Base-by-base conservation (phyloP, 2,888 invertebrate genomes). In the Invenusta paracnida region DNA sequence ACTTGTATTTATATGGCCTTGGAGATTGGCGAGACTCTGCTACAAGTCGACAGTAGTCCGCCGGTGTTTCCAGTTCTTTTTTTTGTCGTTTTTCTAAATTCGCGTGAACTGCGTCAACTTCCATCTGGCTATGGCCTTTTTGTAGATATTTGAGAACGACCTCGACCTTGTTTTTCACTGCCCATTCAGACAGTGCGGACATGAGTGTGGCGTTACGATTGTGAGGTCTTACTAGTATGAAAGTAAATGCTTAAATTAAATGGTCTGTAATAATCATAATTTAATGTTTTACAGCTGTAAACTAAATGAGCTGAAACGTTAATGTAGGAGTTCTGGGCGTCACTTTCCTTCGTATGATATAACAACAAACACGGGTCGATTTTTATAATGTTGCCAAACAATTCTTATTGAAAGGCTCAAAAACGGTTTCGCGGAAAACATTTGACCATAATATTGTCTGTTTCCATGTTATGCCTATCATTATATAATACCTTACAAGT, bases 41-140 rank as follows among this genome's bases (percentile, higher is more conserved):
- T 25, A 79, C 79, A 2, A 27, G 25, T 79, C 28, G 23, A 27
- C 79, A 79, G 79, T 79, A 79, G 28, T 79, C 79, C 11, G 79
- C 79, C 28, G 79, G 79, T 79, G 28, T 79, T 23, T 79, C 2
- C 11, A 79, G 79, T 79, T 79, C 79, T 25, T 25, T 23, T 79
- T 27, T 79, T 79, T 79, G 79, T 2, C 25, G 28, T 27, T 23
- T 79, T n/a, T 79, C 79, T 25, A 79, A 25, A 25, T 2, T 79
- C n/a, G 79, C 23, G 28, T 79, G 79, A 2, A 79, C 79, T 23
- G 79, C 2, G n/a, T 79, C 79, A 27, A 79, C 79, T n/a, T 79
- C 79, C 79, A 79, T 79, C n/a, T 79, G 79, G n/a, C 79, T 11
- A n/a, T 79, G 79, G 5, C 79, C 79, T n/a, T 79, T 79, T 27